Conservation (phyloP, 2,888 invertebrate genomes). For the Megastigmus dorsalis region DNA sequence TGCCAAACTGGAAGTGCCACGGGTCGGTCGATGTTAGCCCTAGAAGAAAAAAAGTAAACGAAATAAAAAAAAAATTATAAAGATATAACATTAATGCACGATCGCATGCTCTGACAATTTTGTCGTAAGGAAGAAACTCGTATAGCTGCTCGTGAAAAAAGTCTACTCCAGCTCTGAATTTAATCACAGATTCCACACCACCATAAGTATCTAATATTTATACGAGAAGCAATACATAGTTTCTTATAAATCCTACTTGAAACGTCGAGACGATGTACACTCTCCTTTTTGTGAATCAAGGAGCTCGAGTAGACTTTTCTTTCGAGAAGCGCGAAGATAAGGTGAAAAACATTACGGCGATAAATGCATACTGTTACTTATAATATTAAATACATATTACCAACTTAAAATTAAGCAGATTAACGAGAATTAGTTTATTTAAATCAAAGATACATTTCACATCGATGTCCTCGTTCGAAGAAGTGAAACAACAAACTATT, state of each 20-base stretch:
- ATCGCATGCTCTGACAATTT: background rate
- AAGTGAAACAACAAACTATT: constrained; percentile 3
- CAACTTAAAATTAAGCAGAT: constrained; percentile 26
- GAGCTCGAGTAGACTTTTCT: too few species aligned
- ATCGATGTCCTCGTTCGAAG: constrained; percentile 22
- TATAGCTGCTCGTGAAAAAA: background rate
- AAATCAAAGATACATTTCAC: constrained; percentile 26
- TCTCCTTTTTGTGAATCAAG: too few species aligned
- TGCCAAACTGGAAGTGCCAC: constrained; percentile 62
- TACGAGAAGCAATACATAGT: background rate
- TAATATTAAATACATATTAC: constrained; percentile 30
- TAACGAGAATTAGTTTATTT: constrained; percentile 8
- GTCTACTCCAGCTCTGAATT: too few species aligned
- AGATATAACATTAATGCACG: constrained; percentile 4
- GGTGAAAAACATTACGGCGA: constrained; percentile 3
- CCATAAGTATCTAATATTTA: background rate
- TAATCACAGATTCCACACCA: too few species aligned
- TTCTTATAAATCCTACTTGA: too few species aligned
- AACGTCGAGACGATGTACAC: too few species aligned
- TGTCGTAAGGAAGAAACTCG: too few species aligned
- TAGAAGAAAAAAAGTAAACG: constrained; percentile 6
- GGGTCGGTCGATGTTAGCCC: constrained; percentile 53
- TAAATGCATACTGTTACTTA: constrained; percentile 17
- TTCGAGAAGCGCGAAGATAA: background rate
- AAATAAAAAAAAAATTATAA: background rate